phyloP scores from a whole-genome alignment of 2,888 invertebrate genomes.

The Polymixis flavicincta region DNA sequence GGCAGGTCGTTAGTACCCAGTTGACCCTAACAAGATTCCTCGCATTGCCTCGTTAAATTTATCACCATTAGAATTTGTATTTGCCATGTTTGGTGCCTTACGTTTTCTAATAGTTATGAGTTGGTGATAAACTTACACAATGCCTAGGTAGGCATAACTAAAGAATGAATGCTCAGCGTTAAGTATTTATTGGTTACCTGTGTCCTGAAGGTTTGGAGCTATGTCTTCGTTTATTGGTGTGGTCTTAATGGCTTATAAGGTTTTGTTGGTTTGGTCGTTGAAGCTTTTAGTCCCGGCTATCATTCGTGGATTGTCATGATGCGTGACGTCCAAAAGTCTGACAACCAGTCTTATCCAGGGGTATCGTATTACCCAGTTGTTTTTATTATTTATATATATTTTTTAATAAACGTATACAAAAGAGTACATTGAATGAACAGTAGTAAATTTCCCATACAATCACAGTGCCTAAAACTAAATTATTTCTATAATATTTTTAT shows the following conservation, averaged over 20 bases:
- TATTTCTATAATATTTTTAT: no score
- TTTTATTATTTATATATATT: no score
- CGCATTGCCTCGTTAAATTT: constrained; percentile 52
- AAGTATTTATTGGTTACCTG: neutral
- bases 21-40: constrained; percentile 45
- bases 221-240: neutral
- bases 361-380: no score
- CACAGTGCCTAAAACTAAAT: no score
- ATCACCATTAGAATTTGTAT: constrained; percentile 57
- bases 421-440: no score
- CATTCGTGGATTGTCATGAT: no score
- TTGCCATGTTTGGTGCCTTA: constrained; percentile 36
- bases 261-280: neutral
- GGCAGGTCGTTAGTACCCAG: constrained; percentile 45
- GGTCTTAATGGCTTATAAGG: no score
- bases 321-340: no score
- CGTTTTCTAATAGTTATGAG: constrained; percentile 28
- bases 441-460: no score
- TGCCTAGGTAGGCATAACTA: neutral
- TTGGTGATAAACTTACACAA: constrained; percentile 42
- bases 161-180: constrained; percentile 4
- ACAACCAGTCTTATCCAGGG: no score
- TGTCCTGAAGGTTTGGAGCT: neutral
- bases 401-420: no score
- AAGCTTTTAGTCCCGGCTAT: no score